Evolutionary conservation across 2,113 vertebrate species (phyloP).

Genomic region (Saccopteryx leptura): DNA sequence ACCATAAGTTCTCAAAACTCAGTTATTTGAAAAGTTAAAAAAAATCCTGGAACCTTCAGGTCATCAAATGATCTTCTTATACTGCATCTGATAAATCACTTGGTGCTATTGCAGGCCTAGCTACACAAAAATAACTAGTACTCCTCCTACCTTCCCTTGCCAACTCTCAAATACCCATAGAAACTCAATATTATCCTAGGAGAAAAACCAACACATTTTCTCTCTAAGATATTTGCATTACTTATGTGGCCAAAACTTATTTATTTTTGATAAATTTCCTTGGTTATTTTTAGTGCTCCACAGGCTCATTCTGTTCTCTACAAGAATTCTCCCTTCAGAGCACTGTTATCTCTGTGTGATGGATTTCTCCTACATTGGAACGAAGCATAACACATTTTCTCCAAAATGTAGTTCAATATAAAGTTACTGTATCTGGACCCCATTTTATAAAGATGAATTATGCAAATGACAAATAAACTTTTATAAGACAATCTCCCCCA

Average conservation of each 20-base stretch:
- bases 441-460: background rate
- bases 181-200: conserved; percentile 84
- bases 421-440: background rate
- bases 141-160: conserved; percentile 35
- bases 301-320: conserved; percentile 77
- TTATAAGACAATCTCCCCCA: background rate
- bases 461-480: background rate
- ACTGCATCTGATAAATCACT: conserved; percentile 73
- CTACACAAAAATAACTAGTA: conserved; percentile 72
- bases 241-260: conserved; percentile 76
- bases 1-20: background rate
- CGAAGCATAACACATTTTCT: background rate
- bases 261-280: conserved; percentile 78
- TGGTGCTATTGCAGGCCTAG: conserved; percentile 66
- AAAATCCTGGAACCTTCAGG: background rate
- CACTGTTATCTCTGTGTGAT: conserved; percentile 47
- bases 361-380: background rate
- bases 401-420: background rate
- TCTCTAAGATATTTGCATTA: conserved; percentile 77
- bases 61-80: conserved; percentile 33
- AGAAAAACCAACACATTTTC: conserved; percentile 80
- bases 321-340: conserved; percentile 68
- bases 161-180: conserved; percentile 76
- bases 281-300: conserved; percentile 80
- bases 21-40: conserved; percentile 53